Conservation (phyloP, 1,140 invertebrate genomes). For the Phenacoccus solenopsis region DNA sequence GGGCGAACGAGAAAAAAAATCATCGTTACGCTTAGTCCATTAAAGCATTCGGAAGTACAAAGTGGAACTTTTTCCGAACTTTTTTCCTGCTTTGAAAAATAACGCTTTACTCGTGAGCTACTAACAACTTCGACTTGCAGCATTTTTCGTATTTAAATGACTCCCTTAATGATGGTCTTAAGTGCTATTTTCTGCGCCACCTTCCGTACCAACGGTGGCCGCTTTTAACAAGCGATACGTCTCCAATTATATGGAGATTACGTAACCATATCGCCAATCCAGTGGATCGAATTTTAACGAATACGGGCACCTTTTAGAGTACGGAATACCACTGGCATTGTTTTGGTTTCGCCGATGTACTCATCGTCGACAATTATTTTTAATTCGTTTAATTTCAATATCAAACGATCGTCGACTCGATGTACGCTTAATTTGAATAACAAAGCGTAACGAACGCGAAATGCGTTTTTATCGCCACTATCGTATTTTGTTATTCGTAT, state of each 20-base stretch:
- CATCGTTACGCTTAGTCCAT: not conserved
- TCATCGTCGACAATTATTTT: not conserved
- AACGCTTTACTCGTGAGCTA: not conserved
- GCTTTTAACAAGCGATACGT: not conserved
- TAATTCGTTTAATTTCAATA: too few relatives aligned
- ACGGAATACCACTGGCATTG: too few relatives aligned
- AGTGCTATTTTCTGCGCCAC: not conserved
- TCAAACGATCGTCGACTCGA: too few relatives aligned
- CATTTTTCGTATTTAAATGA: constrained; percentile 3
- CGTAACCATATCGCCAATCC: not conserved
- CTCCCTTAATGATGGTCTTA: not conserved
- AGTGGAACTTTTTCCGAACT: not conserved
- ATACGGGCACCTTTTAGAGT: not conserved
- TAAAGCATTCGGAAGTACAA: not conserved
- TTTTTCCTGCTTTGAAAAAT: not conserved
- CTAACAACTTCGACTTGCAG: not conserved
- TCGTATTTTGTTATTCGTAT: too few relatives aligned
- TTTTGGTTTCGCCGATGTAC: too few relatives aligned
- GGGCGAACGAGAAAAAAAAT: not conserved
- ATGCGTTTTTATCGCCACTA: too few relatives aligned
- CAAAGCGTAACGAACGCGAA: too few relatives aligned
- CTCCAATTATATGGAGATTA: not conserved
- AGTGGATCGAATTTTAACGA: not conserved
- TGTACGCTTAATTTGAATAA: too few relatives aligned
- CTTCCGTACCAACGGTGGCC: too few relatives aligned